Evolutionary conservation across 2,888 invertebrate genomes (phyloP).

Genomic region (Drosophila pseudotakahashii): DNA sequence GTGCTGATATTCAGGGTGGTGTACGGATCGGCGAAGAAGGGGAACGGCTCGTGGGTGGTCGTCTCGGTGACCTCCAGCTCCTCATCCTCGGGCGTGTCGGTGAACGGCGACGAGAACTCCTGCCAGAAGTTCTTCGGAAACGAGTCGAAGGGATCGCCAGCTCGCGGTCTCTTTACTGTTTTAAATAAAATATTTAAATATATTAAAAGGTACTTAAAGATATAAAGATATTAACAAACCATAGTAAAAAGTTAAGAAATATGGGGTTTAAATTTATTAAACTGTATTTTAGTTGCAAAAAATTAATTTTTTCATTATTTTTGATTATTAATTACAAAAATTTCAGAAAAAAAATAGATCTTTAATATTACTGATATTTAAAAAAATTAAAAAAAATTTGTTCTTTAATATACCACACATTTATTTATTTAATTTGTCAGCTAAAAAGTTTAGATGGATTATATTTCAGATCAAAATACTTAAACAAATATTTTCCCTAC

Average conservation of each 20-base stretch:
- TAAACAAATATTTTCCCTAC: background rate
- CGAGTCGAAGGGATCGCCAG: conserved; percentile 84
- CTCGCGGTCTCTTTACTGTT: conserved; percentile 83
- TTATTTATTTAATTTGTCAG: too few relatives aligned
- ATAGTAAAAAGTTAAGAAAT: too few relatives aligned
- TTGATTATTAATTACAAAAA: background rate
- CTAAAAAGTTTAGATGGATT: too few relatives aligned
- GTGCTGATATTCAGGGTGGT: conserved; percentile 88
- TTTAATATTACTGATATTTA: too few relatives aligned
- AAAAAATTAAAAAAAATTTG: too few relatives aligned
- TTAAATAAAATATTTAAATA: background rate
- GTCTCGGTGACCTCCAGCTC: conserved; percentile 83
- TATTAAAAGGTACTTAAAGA: background rate
- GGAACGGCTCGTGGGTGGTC: conserved; percentile 89
- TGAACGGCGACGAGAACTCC: conserved; percentile 84
- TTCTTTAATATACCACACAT: too few relatives aligned
- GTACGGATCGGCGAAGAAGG: conserved; percentile 89
- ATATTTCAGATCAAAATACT: background rate
- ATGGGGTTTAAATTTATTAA: background rate
- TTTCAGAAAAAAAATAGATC: background rate
- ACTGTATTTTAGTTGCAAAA: background rate
- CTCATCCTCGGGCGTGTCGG: conserved; percentile 84
- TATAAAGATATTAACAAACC: too few relatives aligned
- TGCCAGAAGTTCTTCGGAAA: conserved; percentile 85
- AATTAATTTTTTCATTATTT: too few relatives aligned